phyloP scores from a whole-genome alignment of 2,797 vertebrate genomes.

The Natrix natrix region DNA sequence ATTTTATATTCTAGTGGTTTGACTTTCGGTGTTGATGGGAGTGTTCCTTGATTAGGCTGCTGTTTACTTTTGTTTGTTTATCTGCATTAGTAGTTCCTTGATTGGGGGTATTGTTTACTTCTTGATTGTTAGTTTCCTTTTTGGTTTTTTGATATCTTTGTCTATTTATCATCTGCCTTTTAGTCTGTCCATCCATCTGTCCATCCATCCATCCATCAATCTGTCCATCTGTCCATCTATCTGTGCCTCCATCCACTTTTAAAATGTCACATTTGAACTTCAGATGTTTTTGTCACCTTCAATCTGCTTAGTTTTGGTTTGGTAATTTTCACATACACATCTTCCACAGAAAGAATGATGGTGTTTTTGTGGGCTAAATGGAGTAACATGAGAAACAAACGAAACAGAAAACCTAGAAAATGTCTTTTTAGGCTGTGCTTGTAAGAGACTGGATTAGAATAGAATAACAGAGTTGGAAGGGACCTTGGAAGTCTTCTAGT shows the following conservation, averaged over 20 bases:
- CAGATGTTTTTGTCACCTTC: accelerated
- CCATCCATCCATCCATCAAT: no score
- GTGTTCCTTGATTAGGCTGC: background rate
- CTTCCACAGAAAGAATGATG: slow-evolving; percentile 31
- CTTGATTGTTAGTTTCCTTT: background rate
- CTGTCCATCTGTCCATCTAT: background rate
- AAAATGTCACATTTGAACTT: background rate
- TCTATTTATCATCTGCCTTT: no score
- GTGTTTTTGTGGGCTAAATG: background rate
- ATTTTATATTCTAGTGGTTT: background rate
- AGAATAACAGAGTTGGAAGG: no score
- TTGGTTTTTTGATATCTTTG: background rate
- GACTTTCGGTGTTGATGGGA: background rate
- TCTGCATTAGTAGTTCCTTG: background rate
- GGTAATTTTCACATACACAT: background rate
- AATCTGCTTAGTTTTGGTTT: accelerated
- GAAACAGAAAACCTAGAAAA: slow-evolving; percentile 12
- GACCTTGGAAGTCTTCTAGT: no score
- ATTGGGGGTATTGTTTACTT: background rate
- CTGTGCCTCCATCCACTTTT: background rate
- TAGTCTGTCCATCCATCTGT: no score
- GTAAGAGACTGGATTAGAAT: background rate
- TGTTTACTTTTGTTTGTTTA: background rate
- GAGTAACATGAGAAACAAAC: background rate
- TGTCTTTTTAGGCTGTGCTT: background rate